Conservation (phyloP, 2,113 vertebrate genomes). For the Macroglossus sobrinus region DNA sequence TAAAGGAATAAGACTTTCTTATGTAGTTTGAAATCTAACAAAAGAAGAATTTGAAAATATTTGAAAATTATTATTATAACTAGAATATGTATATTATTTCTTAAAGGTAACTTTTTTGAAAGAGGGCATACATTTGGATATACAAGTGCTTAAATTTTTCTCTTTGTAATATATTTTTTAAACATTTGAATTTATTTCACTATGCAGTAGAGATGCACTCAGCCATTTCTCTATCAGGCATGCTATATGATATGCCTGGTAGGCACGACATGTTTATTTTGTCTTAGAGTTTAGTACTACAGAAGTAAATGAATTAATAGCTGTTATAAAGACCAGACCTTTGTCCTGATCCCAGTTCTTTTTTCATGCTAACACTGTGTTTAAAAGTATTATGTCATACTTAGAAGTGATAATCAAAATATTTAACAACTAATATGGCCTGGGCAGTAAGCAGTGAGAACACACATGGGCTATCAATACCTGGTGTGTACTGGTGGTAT, state of each 20-base stretch:
- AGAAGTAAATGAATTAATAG: neutral
- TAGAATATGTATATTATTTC: conserved; percentile 32
- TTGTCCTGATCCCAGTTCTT: neutral
- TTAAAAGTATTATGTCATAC: conserved; percentile 22
- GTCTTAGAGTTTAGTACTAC: neutral
- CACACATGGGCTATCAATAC: neutral
- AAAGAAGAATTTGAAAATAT: conserved; percentile 45
- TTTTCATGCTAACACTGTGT: neutral
- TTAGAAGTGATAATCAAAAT: conserved; percentile 21
- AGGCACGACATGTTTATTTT: neutral
- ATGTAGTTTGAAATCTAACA: conserved; percentile 4
- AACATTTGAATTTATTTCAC: conserved; percentile 21
- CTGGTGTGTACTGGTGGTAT: neutral
- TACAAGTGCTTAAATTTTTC: conserved; percentile 1
- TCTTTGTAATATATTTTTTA: conserved; percentile 20
- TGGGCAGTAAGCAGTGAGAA: neutral
- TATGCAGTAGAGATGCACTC: neutral
- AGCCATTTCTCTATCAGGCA: neutral
- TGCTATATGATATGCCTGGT: neutral
- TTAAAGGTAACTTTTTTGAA: conserved; percentile 20
- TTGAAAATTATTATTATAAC: conserved; percentile 13
- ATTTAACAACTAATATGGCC: neutral
- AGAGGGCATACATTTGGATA: neutral
- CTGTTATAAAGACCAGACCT: conserved; percentile 12
- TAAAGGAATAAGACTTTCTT: conserved; percentile 51